Evolutionary conservation across 2,888 invertebrate genomes (phyloP), one percentile per base, ranked within the genome.

Genomic region (Netelia melanura): DNA sequence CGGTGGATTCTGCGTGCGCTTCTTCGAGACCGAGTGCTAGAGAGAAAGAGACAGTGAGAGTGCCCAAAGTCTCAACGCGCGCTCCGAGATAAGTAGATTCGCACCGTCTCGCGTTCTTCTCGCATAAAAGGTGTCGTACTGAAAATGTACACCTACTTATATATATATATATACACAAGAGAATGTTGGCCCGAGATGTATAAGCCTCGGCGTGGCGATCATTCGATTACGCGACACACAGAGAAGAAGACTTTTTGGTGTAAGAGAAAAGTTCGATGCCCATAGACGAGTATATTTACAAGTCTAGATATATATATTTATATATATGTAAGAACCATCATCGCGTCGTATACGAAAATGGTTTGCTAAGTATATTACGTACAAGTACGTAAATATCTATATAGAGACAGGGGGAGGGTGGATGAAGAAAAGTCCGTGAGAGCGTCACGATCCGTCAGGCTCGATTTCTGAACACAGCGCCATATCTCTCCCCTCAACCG

Each of bases 221-320:
- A 88, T 85, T 84, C 83, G 85, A 86, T 86, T 83, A 83, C 76
- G 71, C 78, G 68, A 56, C 67, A 3, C 48, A 48, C 48, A 48
- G 48, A 17, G 54, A 14, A n/a, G 44, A 76, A 23, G 72, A 84
- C 65, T 71, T 68, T 76, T 23, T 52, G 48, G 25, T 54, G 74
- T 71, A 65, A 83, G 68, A 84, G 64, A 65, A 84, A 87, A 87
- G 81, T 87, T 85, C 54, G 23, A 74, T 76, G 54, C 54, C 54
- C 58, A 10, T 21, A 14, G 44, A 62, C 38, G 48, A 44, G 25
- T 70, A 38, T n/a, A 43, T 43, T 11, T 52, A 43, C n/a, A 23
- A 17, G 52, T 21, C 9, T 44, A n/a, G 1, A 21, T 21, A 21
- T 21, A 21, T 64, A n/a, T 23, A 64, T 71, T 52, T 23, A 71